These are phyloP conservation scores for Sebastes cheni DNA, from an alignment of 2,797 vertebrate species.

Conservation along the genomic window DNA sequence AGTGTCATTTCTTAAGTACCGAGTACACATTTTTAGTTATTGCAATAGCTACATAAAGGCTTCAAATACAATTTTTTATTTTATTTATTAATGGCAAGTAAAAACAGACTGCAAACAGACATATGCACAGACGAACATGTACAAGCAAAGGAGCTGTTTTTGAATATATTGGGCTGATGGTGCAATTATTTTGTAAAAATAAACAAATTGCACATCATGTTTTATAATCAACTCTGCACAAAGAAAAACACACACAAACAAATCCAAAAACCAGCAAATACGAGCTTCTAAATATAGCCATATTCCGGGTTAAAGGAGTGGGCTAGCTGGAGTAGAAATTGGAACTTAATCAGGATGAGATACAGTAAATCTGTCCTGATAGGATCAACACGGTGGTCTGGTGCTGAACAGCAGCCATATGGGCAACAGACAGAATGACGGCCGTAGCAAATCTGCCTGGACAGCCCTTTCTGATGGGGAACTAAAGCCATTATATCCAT, in stretches of 20 bases:
- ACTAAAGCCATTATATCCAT: neutral
- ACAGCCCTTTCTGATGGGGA: too few relatives aligned
- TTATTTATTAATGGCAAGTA: too few relatives aligned
- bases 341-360: conserved; percentile 5
- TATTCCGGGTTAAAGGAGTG: neutral
- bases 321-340: neutral
- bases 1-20: neutral
- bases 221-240: neutral
- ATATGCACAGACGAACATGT: too few relatives aligned
- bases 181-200: too few relatives aligned
- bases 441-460: neutral
- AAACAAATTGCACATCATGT: neutral
- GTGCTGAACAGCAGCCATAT: neutral
- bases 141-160: too few relatives aligned
- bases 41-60: neutral
- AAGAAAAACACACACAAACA: neutral
- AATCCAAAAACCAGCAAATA: neutral
- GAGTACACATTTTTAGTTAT: neutral
- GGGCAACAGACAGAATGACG: neutral
- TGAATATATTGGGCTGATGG: too few relatives aligned
- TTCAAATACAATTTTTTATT: neutral
- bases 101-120: too few relatives aligned
- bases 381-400: conserved; percentile 31
- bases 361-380: conserved; percentile 25
- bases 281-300: neutral